These are phyloP conservation scores for Limenitis camilla DNA, from an alignment of 2,888 invertebrate genomes.

Conservation along the genomic window DNA sequence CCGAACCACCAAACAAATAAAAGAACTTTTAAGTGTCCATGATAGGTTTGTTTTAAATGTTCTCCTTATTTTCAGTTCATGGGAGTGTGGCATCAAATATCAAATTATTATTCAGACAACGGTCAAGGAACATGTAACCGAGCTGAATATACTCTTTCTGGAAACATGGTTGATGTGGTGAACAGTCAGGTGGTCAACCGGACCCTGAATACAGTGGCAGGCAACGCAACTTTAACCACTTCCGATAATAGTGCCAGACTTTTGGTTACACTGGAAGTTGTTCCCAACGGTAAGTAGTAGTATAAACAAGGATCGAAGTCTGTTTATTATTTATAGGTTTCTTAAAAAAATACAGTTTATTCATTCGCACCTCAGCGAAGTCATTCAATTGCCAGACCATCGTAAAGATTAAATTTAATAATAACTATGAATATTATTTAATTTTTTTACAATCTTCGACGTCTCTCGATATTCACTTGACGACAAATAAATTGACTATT, in stretches of 20 bases:
- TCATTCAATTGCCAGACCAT: no score
- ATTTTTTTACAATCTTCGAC: no score
- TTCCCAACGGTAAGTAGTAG: slow-evolving; percentile 33
- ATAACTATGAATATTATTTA: no score
- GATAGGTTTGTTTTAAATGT: neutral
- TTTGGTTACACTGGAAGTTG: slow-evolving; percentile 42
- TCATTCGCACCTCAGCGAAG: no score
- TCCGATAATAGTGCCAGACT: slow-evolving; percentile 43
- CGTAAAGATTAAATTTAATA: no score
- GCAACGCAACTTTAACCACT: slow-evolving; percentile 41
- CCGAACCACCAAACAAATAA: no score
- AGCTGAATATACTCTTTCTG: slow-evolving; percentile 40
- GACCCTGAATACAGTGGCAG: slow-evolving; percentile 39
- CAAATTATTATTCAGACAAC: slow-evolving; percentile 46
- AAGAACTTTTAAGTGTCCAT: no score
- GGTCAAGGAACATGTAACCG: slow-evolving; percentile 42
- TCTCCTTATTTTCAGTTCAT: slow-evolving; percentile 39
- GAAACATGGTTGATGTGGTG: slow-evolving; percentile 35
- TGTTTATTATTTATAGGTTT: neutral
- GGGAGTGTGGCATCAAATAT: slow-evolving; percentile 53
- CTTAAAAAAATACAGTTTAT: neutral
- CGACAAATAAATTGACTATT: no score
- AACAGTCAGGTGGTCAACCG: slow-evolving; percentile 56
- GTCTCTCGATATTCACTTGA: no score
- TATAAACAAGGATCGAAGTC: neutral